Conservation (phyloP, 1,140 invertebrate genomes). For the Panagrolaimus sp. region DNA sequence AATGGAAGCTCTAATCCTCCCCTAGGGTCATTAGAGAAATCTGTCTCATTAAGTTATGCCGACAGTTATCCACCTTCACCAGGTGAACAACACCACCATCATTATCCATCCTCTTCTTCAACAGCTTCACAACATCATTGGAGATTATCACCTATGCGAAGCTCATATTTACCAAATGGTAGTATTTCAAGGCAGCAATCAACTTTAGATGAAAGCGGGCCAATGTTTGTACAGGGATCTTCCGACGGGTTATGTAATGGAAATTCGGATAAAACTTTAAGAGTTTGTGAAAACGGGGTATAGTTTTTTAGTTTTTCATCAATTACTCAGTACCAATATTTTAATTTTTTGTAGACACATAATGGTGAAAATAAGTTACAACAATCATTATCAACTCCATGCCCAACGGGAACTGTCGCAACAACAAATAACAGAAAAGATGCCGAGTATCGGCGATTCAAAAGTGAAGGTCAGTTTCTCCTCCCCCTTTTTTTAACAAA, state of each 20-base stretch:
- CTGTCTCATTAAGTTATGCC: slow-evolving; percentile 7
- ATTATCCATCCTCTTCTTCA: background rate
- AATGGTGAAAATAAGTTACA: slow-evolving; percentile 14
- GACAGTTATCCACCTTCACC: slow-evolving; percentile 9
- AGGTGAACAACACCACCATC: background rate
- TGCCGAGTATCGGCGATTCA: slow-evolving; percentile 56
- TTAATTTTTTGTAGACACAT: background rate
- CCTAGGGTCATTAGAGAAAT: slow-evolving; percentile 3
- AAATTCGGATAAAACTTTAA: slow-evolving; percentile 4
- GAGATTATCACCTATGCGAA: slow-evolving; percentile 13
- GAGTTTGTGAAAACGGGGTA: slow-evolving; percentile 12
- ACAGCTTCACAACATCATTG: background rate
- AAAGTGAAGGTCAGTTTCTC: slow-evolving; percentile 48
- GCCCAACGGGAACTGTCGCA: slow-evolving; percentile 23
- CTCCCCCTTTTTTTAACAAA: no score
- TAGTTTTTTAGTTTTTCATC: background rate
- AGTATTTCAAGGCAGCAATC: background rate
- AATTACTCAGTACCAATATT: background rate
- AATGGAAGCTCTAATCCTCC: slow-evolving; percentile 5
- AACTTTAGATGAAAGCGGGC: slow-evolving; percentile 8
- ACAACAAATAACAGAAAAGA: slow-evolving; percentile 39
- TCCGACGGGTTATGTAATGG: slow-evolving; percentile 5
- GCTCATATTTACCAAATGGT: slow-evolving; percentile 15
- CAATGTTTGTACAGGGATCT: background rate
- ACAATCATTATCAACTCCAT: slow-evolving; percentile 54